A percentile compares a stretch with the other conserved stretches of the same genome.
phyloP scores from a whole-genome alignment of 1,140 invertebrate genomes.

The Drosophila auraria region DNA sequence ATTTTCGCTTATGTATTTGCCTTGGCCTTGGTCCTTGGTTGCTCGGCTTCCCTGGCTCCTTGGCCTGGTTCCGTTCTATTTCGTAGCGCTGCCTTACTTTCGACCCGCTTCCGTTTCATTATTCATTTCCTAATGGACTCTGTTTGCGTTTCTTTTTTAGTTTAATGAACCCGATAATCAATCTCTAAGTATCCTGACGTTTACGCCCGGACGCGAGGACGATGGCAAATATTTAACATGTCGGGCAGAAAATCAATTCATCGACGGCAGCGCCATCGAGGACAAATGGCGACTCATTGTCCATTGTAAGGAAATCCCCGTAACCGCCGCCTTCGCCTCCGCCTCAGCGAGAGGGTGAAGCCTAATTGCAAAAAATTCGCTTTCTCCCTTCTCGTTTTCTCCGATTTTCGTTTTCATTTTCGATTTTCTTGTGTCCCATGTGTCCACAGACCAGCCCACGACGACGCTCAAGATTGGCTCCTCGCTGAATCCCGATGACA shows the following conservation, averaged over 20 bases:
- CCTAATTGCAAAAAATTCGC: constrained; percentile 64
- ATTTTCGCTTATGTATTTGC: constrained; percentile 40
- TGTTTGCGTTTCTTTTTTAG: constrained; percentile 86
- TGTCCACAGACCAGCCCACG: constrained; percentile 89
- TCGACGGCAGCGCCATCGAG: constrained; percentile 92
- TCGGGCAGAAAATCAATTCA: constrained; percentile 93
- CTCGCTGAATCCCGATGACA: constrained; percentile 91
- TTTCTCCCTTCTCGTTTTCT: constrained; percentile 11
- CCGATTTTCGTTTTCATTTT: constrained; percentile 21
- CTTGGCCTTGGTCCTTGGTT: constrained; percentile 32
- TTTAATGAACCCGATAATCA: constrained; percentile 93
- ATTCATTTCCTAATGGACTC: constrained; percentile 82
- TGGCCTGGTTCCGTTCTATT: constrained; percentile 11
- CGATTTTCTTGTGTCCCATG: constrained; percentile 7
- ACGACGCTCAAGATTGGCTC: constrained; percentile 91
- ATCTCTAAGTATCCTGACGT: constrained; percentile 92
- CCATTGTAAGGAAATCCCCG: constrained; percentile 87
- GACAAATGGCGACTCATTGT: constrained; percentile 92
- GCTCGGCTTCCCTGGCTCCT: not conserved
- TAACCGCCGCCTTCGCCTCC: constrained; percentile 11
- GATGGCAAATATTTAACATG: constrained; percentile 95
- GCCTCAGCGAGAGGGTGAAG: constrained; percentile 13
- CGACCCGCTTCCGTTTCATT: constrained; percentile 62
- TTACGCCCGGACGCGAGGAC: constrained; percentile 93
- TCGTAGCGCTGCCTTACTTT: constrained; percentile 29